A percentile compares a stretch with the other conserved stretches of the same genome.
These are phyloP conservation scores for Microtus oregoni DNA, from an alignment of 2,113 vertebrate genomes.

Conservation along the genomic window DNA sequence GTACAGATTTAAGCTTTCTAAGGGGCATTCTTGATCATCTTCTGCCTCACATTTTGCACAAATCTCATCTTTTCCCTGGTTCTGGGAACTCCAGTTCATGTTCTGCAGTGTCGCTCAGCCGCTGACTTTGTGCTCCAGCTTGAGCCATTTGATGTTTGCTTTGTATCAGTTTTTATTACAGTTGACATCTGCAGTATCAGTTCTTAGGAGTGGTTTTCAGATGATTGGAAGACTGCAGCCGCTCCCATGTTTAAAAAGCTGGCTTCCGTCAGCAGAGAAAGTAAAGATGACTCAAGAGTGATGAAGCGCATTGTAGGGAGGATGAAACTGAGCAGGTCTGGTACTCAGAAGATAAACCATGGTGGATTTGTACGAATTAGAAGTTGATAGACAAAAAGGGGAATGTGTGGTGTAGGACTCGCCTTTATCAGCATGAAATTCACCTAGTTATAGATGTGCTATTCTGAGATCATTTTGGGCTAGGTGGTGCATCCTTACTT, in stretches of 20 bases:
- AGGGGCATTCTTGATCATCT: neutral
- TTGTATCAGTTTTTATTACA: constrained; percentile 2
- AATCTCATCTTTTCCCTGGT: neutral
- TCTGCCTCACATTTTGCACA: neutral
- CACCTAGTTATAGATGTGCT: neutral
- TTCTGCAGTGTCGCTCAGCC: neutral
- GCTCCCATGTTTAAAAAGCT: neutral
- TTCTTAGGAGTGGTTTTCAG: neutral
- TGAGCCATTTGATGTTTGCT: neutral
- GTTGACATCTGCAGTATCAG: neutral
- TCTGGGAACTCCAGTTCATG: neutral
- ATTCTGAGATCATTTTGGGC: neutral
- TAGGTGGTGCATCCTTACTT: neutral
- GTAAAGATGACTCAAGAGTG: neutral
- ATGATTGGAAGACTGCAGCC: neutral
- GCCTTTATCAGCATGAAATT: neutral
- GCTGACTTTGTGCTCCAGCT: neutral
- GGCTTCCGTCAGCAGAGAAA: neutral
- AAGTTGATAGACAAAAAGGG: neutral
- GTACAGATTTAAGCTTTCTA: neutral
- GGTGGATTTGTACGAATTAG: neutral
- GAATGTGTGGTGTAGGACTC: neutral
- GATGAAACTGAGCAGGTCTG: neutral
- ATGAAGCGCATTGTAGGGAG: neutral
- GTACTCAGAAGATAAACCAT: neutral